Evolutionary conservation across 2,113 vertebrate genomes (phyloP).

Genomic region (Tringa solitaria): DNA sequence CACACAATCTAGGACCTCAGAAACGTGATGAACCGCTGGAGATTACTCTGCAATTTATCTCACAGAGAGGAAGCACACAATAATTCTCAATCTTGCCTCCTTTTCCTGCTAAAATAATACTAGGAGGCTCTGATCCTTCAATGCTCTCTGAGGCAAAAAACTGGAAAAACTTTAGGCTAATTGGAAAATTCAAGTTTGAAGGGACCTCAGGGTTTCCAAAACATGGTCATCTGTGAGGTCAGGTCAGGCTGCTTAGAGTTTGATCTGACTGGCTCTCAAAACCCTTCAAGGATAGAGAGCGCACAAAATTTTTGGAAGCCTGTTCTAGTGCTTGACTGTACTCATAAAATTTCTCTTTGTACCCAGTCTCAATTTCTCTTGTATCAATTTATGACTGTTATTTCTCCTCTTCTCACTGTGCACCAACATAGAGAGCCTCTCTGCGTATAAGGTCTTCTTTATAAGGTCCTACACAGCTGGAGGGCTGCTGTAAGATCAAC

Average conservation of each 20-base stretch:
- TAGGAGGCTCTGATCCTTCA: neutral
- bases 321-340: neutral
- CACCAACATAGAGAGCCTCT: too few species aligned
- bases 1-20: neutral
- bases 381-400: neutral
- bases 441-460: neutral
- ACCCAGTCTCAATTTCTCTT: neutral
- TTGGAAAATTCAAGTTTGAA: neutral
- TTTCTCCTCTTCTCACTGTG: neutral
- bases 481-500: neutral
- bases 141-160: neutral
- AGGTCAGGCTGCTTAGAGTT: neutral
- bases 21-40: neutral
- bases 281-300: neutral
- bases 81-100: neutral
- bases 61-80: neutral
- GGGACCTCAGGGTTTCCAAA: neutral
- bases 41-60: neutral
- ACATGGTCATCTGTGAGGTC: neutral
- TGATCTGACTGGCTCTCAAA: neutral
- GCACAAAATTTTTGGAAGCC: neutral
- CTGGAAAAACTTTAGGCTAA: neutral
- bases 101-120: neutral
- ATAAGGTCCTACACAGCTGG: neutral
- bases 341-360: neutral